Evolutionary conservation across 2,888 invertebrate species (phyloP).

Genomic region (Acanthosepion esculentum): DNA sequence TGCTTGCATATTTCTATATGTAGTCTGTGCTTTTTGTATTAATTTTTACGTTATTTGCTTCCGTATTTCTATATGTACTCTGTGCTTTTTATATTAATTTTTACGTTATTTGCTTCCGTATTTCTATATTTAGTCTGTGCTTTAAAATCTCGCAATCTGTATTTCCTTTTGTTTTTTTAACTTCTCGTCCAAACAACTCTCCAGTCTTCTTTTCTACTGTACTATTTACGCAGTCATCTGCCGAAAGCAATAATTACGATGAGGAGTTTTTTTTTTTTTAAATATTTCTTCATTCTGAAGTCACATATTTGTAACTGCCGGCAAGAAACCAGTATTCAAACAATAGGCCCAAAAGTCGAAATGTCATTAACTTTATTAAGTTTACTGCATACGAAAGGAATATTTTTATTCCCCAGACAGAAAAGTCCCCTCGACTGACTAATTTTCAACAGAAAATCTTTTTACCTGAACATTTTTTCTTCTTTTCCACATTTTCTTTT

Average conservation of each 20-base stretch:
- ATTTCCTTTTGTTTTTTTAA: neutral
- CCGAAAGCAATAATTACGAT: neutral
- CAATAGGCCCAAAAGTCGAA: neutral
- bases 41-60: too few species aligned
- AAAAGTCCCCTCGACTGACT: too few species aligned
- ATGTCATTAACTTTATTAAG: neutral
- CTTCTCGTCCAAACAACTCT: neutral
- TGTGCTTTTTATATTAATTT: too few species aligned
- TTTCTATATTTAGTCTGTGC: too few species aligned
- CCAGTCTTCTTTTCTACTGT: neutral
- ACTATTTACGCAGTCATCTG: neutral
- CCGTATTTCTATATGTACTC: too few species aligned
- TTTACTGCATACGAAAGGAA: neutral
- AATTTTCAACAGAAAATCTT: neutral
- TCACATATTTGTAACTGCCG: neutral
- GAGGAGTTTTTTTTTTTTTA: neutral
- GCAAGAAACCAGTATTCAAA: neutral
- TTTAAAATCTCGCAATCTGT: too few species aligned
- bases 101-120: too few species aligned
- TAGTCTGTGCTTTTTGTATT: too few species aligned
- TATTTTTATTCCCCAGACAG: slow-evolving; percentile 3
- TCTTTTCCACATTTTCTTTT: neutral
- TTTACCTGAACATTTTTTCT: neutral
- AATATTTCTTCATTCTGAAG: neutral
- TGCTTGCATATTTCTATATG: too few species aligned